Percentiles rank a stretch among this genome's conserved stretches.
Conservation (phyloP, 1,140 invertebrate genomes). For the Pararge aegeria region DNA sequence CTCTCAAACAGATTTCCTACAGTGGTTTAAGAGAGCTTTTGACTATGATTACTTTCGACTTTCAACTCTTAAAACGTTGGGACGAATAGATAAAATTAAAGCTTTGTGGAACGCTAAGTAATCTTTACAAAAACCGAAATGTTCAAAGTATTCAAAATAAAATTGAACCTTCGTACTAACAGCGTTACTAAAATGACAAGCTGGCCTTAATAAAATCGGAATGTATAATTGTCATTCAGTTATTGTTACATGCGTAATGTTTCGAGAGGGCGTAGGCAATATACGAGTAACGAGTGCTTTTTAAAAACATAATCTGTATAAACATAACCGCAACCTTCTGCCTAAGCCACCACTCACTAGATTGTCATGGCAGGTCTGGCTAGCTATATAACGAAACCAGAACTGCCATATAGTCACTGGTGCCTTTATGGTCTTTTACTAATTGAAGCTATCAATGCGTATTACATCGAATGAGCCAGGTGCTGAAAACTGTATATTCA, state of each 20-base stretch:
- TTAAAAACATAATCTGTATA: too few relatives aligned
- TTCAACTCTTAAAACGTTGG: conserved; percentile 50
- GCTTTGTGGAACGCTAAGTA: conserved; percentile 36
- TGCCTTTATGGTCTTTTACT: too few relatives aligned
- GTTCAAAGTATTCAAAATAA: background rate
- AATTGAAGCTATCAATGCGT: too few relatives aligned
- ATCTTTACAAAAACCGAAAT: background rate
- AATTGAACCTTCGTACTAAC: background rate
- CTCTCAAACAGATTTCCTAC: background rate
- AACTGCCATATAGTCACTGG: too few relatives aligned
- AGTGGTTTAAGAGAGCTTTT: conserved; percentile 41
- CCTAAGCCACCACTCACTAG: too few relatives aligned
- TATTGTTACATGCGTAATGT: background rate
- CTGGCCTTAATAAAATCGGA: conserved; percentile 10
- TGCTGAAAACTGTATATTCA: too few relatives aligned
- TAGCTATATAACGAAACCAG: too few relatives aligned
- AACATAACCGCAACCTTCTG: too few relatives aligned
- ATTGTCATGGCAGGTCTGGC: too few relatives aligned
- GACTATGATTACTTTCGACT: conserved; percentile 36
- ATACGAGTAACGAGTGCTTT: too few relatives aligned
- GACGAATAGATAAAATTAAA: conserved; percentile 53
- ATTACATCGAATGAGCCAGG: too few relatives aligned
- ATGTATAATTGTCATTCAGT: conserved; percentile 4
- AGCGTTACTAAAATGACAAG: conserved; percentile 4
- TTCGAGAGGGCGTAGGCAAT: too few relatives aligned